Conservation (phyloP, 1,140 invertebrate genomes). For the Grapholita molesta region DNA sequence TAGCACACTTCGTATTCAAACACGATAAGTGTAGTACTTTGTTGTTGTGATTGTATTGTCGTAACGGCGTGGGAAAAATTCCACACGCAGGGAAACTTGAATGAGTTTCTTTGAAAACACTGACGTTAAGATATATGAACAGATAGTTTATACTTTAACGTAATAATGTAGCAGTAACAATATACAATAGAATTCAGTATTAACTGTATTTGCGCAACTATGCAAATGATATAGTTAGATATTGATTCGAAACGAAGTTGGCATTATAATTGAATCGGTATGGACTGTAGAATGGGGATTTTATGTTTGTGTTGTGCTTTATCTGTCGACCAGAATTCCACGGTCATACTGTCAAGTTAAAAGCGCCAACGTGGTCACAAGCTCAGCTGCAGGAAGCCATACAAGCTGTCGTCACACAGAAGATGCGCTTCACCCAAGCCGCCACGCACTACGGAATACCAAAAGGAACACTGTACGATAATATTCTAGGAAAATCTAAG, state of each 20-base stretch:
- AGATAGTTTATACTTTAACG: not conserved
- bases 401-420: slow-evolving; percentile 85
- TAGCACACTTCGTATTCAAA: slow-evolving; percentile 14
- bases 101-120: not conserved
- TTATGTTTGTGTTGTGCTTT: slow-evolving; percentile 42
- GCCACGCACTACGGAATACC: slow-evolving; percentile 85
- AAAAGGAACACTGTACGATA: slow-evolving; percentile 88
- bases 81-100: slow-evolving; percentile 1
- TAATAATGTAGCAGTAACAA: not conserved
- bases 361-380: slow-evolving; percentile 87
- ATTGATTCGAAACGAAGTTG: not conserved
- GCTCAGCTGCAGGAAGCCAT: slow-evolving; percentile 87
- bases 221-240: not conserved
- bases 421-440: slow-evolving; percentile 88
- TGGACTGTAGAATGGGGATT: slow-evolving; percentile 30
- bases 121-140: slow-evolving; percentile 8
- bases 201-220: not conserved
- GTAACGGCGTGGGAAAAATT: slow-evolving; percentile 12
- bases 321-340: slow-evolving; percentile 52
- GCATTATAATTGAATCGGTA: not conserved
- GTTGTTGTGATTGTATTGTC: slow-evolving; percentile 9
- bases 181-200: not conserved
- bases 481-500: slow-evolving; percentile 88
- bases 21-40: slow-evolving; percentile 15
- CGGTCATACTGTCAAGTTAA: slow-evolving; percentile 78